These are phyloP conservation scores for Heliconius cydno DNA, from an alignment of 2,888 invertebrate species.

Conservation along the genomic window DNA sequence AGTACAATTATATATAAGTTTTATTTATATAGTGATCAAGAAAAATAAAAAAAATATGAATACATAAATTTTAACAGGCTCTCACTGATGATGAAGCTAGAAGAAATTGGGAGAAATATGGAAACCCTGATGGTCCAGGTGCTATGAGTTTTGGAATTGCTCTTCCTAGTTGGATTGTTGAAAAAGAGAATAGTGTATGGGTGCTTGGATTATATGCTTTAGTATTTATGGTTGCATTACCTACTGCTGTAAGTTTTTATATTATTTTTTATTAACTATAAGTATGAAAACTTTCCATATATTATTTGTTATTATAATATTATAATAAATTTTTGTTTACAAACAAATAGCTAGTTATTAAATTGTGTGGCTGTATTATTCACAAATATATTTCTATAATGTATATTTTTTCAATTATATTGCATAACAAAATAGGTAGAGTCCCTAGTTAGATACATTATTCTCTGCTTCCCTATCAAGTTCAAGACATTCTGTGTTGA, in stretches of 20 bases:
- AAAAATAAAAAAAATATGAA: not conserved
- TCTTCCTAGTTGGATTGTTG: conserved; percentile 99
- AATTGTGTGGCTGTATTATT: not conserved
- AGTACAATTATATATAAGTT: too few relatives aligned
- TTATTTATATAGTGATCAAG: not conserved
- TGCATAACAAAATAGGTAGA: too few relatives aligned
- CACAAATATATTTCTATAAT: not conserved
- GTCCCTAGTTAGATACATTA: too few relatives aligned
- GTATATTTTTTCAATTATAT: not conserved
- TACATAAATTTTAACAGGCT: conserved; percentile 81
- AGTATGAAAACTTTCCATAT: not conserved
- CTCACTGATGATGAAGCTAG: conserved; percentile 98
- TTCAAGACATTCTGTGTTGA: too few relatives aligned
- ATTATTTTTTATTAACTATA: not conserved
- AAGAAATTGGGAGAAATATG: conserved; percentile 99
- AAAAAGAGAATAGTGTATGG: conserved; percentile 99
- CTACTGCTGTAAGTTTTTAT: conserved; percentile 86
- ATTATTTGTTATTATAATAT: not conserved
- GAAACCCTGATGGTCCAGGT: conserved; percentile 99
- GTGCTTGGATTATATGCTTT: conserved; percentile 97
- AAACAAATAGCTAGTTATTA: not conserved
- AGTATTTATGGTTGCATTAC: conserved; percentile 98
- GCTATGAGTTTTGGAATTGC: conserved; percentile 99
- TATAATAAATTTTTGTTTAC: not conserved
- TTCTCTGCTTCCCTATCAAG: too few relatives aligned